Percentiles rank a stretch among this genome's conserved stretches.
phyloP scores from a whole-genome alignment of 2,113 vertebrate genomes.

The Takifugu bimaculatus region DNA sequence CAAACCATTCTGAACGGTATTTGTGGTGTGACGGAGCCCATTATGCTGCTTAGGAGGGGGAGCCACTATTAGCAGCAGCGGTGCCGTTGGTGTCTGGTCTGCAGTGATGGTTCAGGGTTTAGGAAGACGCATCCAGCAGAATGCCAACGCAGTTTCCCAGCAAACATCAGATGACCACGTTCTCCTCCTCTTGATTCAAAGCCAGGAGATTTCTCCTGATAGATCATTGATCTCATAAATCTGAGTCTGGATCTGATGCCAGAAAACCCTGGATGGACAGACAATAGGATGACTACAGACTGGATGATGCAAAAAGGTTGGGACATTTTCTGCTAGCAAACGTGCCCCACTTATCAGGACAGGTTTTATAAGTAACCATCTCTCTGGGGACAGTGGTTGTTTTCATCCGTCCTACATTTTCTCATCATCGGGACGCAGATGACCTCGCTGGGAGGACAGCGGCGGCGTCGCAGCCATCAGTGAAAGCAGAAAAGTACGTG shows the following conservation, averaged over 20 bases:
- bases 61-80: not conserved
- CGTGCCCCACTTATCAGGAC: too few species aligned
- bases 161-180: not conserved
- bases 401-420: not conserved
- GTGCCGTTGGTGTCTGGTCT: not conserved
- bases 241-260: too few species aligned
- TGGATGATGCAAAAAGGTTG: too few species aligned
- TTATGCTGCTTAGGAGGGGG: too few species aligned
- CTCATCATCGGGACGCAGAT: not conserved
- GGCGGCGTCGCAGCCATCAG: not conserved
- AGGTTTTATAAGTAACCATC: not conserved
- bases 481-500: constrained; percentile 1
- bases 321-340: too few species aligned
- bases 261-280: too few species aligned
- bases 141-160: not conserved
- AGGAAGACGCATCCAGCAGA: not conserved
- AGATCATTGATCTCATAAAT: too few species aligned
- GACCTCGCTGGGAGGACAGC: constrained; percentile 22
- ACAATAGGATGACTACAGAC: too few species aligned
- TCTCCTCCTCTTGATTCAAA: too few species aligned
- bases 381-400: constrained; percentile 13
- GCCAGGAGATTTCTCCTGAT: too few species aligned
- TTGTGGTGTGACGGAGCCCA: too few species aligned
- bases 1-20: too few species aligned
- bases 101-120: not conserved